Conservation (phyloP, 2,888 invertebrate genomes). For the Chrysolina oricalcia region DNA sequence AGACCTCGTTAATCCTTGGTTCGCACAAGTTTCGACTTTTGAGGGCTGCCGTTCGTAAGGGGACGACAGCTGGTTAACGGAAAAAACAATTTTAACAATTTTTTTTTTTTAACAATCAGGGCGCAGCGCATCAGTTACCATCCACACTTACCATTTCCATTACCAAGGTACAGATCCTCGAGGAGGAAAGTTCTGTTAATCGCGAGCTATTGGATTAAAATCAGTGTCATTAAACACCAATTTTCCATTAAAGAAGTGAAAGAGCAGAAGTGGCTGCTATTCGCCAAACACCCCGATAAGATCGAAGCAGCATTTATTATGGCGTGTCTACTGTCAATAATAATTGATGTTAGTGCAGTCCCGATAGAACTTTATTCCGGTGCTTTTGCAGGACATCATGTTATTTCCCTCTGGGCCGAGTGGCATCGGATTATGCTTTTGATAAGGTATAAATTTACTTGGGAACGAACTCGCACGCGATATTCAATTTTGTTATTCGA, state of each 20-base stretch:
- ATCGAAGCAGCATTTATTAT: slow-evolving; percentile 37
- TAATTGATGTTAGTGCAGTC: slow-evolving; percentile 61
- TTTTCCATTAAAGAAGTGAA: slow-evolving; percentile 9
- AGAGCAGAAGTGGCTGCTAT: slow-evolving; percentile 23
- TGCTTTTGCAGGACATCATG: slow-evolving; percentile 67
- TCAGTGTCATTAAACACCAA: not conserved
- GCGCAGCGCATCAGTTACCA: no score
- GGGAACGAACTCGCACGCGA: slow-evolving; percentile 55
- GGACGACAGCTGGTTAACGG: no score
- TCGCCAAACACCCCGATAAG: slow-evolving; percentile 2
- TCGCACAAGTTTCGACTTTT: no score
- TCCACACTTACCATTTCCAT: no score
- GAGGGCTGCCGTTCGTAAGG: no score
- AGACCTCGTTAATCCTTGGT: no score
- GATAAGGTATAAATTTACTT: slow-evolving; percentile 58
- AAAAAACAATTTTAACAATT: no score
- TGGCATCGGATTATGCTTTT: slow-evolving; percentile 49
- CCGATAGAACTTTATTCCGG: slow-evolving; percentile 63
- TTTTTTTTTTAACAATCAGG: no score
- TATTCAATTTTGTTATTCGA: slow-evolving; percentile 51
- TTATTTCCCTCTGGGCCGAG: slow-evolving; percentile 65
- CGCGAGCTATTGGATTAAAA: not conserved
- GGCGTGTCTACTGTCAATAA: slow-evolving; percentile 63
- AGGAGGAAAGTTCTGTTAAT: not conserved
- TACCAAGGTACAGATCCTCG: not conserved